These are phyloP conservation scores for Yoshiicerus persimilis DNA, from an alignment of 1,140 invertebrate species.

Conservation along the genomic window DNA sequence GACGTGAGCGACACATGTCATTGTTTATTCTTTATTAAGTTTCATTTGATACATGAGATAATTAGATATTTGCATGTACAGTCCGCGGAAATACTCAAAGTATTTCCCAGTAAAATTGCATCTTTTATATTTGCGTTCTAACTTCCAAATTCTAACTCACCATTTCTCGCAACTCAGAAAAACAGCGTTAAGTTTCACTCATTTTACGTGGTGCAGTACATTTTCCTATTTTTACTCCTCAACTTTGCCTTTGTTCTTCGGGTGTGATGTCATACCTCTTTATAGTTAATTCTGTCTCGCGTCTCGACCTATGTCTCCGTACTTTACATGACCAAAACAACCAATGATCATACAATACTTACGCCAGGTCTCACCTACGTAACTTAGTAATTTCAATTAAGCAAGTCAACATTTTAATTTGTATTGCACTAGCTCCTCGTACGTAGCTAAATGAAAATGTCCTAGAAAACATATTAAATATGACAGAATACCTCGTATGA, in stretches of 20 bases:
- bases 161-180: not conserved
- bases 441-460: not conserved
- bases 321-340: not conserved
- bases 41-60: slow-evolving; percentile 6
- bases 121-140: not conserved
- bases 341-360: not conserved
- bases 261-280: not conserved
- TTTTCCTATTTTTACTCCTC: too few relatives aligned
- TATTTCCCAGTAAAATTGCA: not conserved
- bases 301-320: not conserved
- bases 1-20: slow-evolving; percentile 6
- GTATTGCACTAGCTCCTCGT: not conserved
- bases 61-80: not conserved
- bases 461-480: too few relatives aligned
- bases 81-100: not conserved
- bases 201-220: not conserved
- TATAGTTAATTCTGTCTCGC: not conserved
- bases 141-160: not conserved
- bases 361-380: not conserved
- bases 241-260: too few relatives aligned
- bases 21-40: slow-evolving; percentile 11
- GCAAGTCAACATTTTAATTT: not conserved
- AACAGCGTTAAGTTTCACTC: not conserved
- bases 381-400: not conserved
- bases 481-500: not conserved